Percentiles rank a stretch among this genome's conserved stretches.
phyloP scores from a whole-genome alignment of 2,888 invertebrate genomes.

The Cephonodes hylas region DNA sequence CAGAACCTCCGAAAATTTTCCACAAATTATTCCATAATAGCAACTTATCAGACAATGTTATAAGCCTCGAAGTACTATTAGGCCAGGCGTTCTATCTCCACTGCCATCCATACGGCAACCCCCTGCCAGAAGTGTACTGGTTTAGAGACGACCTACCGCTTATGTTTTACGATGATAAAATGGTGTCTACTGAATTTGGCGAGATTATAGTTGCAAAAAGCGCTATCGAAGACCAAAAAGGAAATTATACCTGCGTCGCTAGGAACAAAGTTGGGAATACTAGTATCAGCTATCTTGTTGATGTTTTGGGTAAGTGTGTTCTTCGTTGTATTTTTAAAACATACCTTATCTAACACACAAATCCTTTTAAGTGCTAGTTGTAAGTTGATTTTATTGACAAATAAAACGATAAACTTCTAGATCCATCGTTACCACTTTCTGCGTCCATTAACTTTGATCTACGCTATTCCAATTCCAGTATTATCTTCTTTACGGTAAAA shows the following conservation, averaged over 20 bases:
- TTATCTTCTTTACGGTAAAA: too few relatives aligned
- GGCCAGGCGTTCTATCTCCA: constrained; percentile 69
- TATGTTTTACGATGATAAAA: constrained; percentile 71
- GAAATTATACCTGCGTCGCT: constrained; percentile 82
- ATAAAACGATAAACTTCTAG: too few relatives aligned
- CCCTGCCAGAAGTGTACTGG: constrained; percentile 82
- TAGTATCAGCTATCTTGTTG: constrained; percentile 64
- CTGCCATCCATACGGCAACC: constrained; percentile 82
- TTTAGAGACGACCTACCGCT: constrained; percentile 72
- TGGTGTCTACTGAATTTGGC: constrained; percentile 61
- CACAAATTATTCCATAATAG: constrained; percentile 46
- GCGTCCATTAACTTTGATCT: too few relatives aligned
- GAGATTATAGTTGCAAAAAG: constrained; percentile 55
- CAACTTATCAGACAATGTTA: constrained; percentile 35
- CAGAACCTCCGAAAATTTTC: constrained; percentile 71
- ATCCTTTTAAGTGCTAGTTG: too few relatives aligned
- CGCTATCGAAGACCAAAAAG: constrained; percentile 59
- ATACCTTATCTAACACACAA: too few relatives aligned
- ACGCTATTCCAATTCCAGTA: too few relatives aligned
- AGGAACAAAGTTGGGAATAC: constrained; percentile 78
- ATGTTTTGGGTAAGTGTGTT: constrained; percentile 66
- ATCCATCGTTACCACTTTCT: too few relatives aligned
- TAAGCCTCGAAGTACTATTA: constrained; percentile 58
- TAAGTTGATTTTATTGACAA: too few relatives aligned
- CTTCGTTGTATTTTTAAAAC: too few relatives aligned